Conservation (phyloP, 2,797 vertebrate species). For the Enteromius unitaeniatus region DNA sequence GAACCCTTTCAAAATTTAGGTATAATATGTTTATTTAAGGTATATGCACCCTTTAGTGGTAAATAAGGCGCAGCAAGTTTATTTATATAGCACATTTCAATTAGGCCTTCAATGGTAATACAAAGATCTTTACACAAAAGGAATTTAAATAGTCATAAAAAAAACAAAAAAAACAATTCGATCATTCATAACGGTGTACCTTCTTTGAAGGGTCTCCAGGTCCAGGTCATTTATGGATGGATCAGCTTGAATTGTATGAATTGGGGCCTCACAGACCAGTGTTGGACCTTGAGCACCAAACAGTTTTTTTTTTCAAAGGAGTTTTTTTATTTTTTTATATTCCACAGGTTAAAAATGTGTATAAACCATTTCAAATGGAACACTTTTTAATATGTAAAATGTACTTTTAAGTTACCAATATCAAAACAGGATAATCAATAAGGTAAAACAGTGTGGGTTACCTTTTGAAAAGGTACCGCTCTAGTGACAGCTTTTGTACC, state of each 20-base stretch:
- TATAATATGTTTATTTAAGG: background rate
- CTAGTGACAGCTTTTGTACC: background rate
- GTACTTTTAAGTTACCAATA: background rate
- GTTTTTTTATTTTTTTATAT: too few relatives aligned
- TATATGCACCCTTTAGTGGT: background rate
- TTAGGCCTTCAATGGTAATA: background rate
- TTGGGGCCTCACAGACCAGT: background rate
- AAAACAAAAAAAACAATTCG: too few relatives aligned
- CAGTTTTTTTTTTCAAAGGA: too few relatives aligned
- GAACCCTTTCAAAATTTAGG: background rate
- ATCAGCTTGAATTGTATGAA: background rate
- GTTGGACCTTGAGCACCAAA: background rate
- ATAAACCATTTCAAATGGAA: background rate
- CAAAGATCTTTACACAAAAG: background rate
- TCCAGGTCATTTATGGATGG: background rate
- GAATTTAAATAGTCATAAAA: too few relatives aligned
- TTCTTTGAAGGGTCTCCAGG: background rate
- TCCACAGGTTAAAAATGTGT: background rate
- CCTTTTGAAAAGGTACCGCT: background rate
- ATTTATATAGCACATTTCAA: background rate
- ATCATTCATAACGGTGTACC: too few relatives aligned
- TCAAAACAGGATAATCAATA: background rate
- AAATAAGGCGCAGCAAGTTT: background rate
- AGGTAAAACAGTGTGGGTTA: background rate
- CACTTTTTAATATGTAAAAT: too few relatives aligned